phyloP scores from a whole-genome alignment of 2,113 vertebrate genomes.

The Podilymbus podiceps region DNA sequence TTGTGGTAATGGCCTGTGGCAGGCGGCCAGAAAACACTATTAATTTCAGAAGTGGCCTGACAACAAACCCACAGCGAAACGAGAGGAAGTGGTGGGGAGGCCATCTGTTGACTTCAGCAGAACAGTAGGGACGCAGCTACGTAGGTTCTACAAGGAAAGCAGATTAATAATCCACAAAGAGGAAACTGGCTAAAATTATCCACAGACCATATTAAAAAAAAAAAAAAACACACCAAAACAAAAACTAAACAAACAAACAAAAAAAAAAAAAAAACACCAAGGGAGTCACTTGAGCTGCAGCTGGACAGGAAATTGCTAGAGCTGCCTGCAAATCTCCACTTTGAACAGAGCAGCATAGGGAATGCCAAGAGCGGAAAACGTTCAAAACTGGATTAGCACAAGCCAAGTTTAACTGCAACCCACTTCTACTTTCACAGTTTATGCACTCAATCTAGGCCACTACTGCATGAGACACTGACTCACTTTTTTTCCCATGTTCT shows the following conservation, averaged over 20 bases:
- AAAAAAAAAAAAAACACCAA: background rate
- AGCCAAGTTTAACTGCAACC: conserved; percentile 76
- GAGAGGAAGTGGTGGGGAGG: conserved; percentile 76
- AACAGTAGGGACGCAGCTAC: conserved; percentile 70
- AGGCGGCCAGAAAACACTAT: conserved; percentile 78
- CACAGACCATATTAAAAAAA: conserved; percentile 50
- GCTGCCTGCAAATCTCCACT: conserved; percentile 82
- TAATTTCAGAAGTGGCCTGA: conserved; percentile 82
- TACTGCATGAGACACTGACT: conserved; percentile 62
- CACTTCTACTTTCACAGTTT: conserved; percentile 74
- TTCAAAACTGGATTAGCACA: conserved; percentile 83
- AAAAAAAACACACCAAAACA: background rate
- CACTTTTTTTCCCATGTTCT: conserved; percentile 55
- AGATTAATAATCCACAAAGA: conserved; percentile 80
- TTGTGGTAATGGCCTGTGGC: conserved; percentile 81
- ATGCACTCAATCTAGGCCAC: conserved; percentile 67
- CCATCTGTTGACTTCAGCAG: conserved; percentile 77
- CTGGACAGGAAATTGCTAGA: conserved; percentile 89
- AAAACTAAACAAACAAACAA: background rate
- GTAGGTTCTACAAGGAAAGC: conserved; percentile 72
- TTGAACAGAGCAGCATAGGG: conserved; percentile 80
- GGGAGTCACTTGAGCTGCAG: conserved; percentile 78
- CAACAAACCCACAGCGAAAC: conserved; percentile 73
- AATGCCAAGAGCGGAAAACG: conserved; percentile 84
- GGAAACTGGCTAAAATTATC: conserved; percentile 82